Conservation (phyloP, 2,113 vertebrate genomes). For the Bubo bubo region DNA sequence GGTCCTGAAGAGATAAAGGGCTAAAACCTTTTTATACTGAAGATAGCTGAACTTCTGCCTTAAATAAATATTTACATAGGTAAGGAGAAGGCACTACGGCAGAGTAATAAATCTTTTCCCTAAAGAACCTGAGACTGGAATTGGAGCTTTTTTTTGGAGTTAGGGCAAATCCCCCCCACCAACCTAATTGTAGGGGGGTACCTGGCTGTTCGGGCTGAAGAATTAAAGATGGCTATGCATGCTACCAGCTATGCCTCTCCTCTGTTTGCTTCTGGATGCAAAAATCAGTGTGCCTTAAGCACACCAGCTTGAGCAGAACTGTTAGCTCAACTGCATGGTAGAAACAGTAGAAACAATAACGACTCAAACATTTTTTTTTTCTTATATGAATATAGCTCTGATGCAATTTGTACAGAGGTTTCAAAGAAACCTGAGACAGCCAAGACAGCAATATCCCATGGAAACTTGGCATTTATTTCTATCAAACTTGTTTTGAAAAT, state of each 20-base stretch:
- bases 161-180: background rate
- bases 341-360: background rate
- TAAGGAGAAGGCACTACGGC: background rate
- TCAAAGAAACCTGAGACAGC: constrained; percentile 2
- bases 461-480: constrained; percentile 5
- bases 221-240: background rate
- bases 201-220: background rate
- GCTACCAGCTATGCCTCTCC: background rate
- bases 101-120: background rate
- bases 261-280: background rate
- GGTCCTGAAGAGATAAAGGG: background rate
- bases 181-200: background rate
- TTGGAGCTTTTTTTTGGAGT: background rate
- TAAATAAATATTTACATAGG: constrained; percentile 35
- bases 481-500: constrained; percentile 20
- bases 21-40: background rate
- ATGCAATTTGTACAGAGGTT: background rate
- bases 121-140: background rate
- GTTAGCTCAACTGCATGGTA: background rate
- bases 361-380: background rate
- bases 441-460: constrained; percentile 5
- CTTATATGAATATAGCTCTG: background rate
- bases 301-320: background rate
- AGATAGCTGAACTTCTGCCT: constrained; percentile 43
- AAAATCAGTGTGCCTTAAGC: background rate